These are phyloP conservation scores for Amazonetta brasiliensis DNA, from an alignment of 2,797 vertebrate species.

Conservation along the genomic window DNA sequence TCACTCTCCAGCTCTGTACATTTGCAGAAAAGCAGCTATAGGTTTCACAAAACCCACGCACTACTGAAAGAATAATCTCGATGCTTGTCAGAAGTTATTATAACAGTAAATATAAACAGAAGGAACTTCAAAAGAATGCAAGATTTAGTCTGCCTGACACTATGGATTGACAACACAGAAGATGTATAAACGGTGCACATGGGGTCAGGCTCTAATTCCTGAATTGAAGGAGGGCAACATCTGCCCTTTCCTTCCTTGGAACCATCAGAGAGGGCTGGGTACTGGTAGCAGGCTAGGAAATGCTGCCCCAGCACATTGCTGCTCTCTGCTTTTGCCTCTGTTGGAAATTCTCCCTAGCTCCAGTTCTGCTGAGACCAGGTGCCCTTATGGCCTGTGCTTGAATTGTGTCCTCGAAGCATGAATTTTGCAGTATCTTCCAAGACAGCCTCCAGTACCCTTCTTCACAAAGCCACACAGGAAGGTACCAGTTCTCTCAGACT, in stretches of 20 bases:
- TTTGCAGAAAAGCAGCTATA: background rate
- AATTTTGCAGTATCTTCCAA: background rate
- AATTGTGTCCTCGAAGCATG: background rate
- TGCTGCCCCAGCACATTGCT: background rate
- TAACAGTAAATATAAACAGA: slow-evolving; percentile 17
- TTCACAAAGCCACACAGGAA: background rate
- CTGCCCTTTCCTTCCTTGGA: background rate
- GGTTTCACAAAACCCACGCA: background rate
- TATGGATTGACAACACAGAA: background rate
- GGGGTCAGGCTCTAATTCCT: background rate
- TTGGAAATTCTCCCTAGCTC: background rate
- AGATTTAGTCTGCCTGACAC: background rate
- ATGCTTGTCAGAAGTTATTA: slow-evolving; percentile 6
- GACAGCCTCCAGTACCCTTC: background rate
- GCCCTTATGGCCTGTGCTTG: background rate
- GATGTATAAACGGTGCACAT: background rate
- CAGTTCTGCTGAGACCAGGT: background rate
- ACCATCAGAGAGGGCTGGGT: background rate
- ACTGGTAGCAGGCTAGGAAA: background rate
- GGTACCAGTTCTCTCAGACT: background rate
- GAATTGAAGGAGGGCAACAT: background rate
- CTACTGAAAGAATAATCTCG: background rate
- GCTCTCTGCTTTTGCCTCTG: background rate
- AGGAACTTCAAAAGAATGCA: background rate
- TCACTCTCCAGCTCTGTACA: background rate